Conservation (phyloP, 2,113 vertebrate species). For the Passer montanus region DNA sequence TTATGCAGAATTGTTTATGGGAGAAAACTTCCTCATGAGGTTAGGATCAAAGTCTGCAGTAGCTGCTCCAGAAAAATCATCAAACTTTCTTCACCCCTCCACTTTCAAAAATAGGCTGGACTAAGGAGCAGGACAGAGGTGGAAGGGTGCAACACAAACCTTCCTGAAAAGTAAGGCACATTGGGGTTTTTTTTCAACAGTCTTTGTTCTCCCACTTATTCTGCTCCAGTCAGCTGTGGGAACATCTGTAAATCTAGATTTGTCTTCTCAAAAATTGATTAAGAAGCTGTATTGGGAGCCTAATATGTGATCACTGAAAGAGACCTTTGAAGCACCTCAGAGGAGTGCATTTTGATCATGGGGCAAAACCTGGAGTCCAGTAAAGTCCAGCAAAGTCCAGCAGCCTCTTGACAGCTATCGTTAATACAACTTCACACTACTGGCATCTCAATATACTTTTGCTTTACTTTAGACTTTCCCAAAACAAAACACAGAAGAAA, state of each 20-base stretch:
- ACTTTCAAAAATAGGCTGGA: neutral
- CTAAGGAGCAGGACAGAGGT: neutral
- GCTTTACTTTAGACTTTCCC: neutral
- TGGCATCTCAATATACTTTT: neutral
- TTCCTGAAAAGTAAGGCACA: neutral
- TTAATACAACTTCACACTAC: neutral
- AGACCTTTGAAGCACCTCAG: neutral
- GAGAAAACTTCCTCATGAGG: neutral
- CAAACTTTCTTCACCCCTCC: neutral
- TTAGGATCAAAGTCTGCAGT: neutral
- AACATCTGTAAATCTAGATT: neutral
- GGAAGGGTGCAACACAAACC: neutral
- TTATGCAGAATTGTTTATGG: neutral
- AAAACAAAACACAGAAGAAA: neutral
- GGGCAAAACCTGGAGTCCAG: neutral
- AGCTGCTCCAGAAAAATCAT: neutral
- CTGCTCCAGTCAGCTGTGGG: neutral
- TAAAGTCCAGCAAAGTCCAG: neutral
- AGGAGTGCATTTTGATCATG: neutral
- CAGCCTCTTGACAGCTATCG: neutral
- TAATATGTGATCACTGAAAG: neutral
- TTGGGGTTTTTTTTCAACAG: rapidly evolving
- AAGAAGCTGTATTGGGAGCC: neutral
- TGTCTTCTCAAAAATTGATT: neutral
- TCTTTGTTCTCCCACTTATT: neutral